Evolutionary conservation across 2,113 vertebrate genomes (phyloP).

Genomic region (Ranitomeya imitator): DNA sequence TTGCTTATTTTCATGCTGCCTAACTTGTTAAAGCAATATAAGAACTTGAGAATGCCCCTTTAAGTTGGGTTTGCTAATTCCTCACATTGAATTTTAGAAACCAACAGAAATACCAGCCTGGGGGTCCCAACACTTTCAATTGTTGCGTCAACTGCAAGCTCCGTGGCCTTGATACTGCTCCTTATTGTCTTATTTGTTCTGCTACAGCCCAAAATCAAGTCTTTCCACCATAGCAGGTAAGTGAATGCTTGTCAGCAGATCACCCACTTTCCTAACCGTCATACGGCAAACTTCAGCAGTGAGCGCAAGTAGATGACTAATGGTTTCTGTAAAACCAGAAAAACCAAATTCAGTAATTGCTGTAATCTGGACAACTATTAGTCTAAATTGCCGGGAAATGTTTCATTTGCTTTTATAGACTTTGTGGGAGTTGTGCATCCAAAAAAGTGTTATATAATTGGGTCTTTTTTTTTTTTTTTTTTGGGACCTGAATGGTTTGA

Average conservation of each 20-base stretch:
- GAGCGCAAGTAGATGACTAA: not conserved
- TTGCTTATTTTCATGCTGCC: too few species aligned
- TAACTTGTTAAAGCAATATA: too few species aligned
- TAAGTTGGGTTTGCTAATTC: not conserved
- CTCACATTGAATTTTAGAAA: slow-evolving; percentile 73
- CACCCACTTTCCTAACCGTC: too few species aligned
- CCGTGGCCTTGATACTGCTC: slow-evolving; percentile 90
- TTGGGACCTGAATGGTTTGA: too few species aligned
- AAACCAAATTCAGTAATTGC: not conserved
- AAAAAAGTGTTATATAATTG: not conserved
- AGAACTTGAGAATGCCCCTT: too few species aligned
- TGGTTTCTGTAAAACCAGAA: slow-evolving; percentile 32
- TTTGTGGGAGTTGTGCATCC: too few species aligned
- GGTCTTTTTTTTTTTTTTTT: too few species aligned
- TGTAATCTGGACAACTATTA: not conserved
- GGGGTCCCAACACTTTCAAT: slow-evolving; percentile 91
- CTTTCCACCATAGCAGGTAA: slow-evolving; percentile 95
- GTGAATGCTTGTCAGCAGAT: slow-evolving; percentile 29
- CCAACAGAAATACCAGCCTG: slow-evolving; percentile 80
- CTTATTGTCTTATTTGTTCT: slow-evolving; percentile 95
- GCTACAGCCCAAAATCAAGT: slow-evolving; percentile 97
- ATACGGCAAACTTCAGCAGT: not conserved
- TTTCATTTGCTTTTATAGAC: not conserved
- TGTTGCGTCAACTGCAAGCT: slow-evolving; percentile 92
- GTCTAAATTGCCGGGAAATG: not conserved